Percentiles rank a stretch among this genome's conserved stretches.
Conservation (phyloP, 2,888 invertebrate genomes). For the Schizaphis graminum region DNA sequence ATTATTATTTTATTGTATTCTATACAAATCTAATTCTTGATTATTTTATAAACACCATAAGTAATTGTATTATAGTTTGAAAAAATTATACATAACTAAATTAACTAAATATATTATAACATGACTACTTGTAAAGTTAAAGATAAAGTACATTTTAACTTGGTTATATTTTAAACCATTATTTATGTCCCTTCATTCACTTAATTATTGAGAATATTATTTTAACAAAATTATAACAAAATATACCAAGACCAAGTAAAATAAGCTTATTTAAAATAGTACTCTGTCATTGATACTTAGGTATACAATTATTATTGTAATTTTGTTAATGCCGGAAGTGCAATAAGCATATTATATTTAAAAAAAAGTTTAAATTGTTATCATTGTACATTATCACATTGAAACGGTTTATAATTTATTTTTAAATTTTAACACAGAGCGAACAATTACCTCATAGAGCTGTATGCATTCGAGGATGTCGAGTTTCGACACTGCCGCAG, state of each 20-base stretch:
- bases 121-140: background rate
- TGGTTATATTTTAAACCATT: background rate
- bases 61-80: background rate
- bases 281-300: background rate
- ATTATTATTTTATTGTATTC: background rate
- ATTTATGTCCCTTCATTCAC: background rate
- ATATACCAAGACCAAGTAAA: background rate
- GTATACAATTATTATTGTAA: background rate
- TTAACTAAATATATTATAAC: too few species aligned
- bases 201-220: background rate
- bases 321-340: background rate
- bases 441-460: slow-evolving; percentile 48
- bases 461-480: slow-evolving; percentile 66
- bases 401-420: background rate
- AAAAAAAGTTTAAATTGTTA: background rate
- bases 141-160: background rate
- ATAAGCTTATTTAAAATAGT: background rate
- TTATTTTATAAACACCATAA: background rate
- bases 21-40: background rate
- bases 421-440: background rate
- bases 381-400: background rate
- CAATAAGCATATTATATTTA: background rate
- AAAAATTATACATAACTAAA: background rate
- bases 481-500: slow-evolving; percentile 34
- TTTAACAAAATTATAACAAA: background rate